Conservation (phyloP, 2,888 invertebrate species). For the Cordilura impudica region DNA sequence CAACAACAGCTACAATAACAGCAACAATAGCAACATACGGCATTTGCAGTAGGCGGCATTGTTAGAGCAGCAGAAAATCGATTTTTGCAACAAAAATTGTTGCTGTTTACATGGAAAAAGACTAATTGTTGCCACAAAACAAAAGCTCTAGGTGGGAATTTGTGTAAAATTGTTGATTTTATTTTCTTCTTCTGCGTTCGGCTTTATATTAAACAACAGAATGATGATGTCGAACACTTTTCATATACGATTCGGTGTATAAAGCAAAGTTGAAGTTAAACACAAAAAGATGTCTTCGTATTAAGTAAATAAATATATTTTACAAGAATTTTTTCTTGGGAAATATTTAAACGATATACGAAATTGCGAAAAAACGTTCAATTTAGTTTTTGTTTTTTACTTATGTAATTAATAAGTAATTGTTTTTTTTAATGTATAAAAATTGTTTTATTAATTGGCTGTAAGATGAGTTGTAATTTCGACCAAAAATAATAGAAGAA, state of each 20-base stretch:
- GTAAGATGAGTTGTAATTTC: too few relatives aligned
- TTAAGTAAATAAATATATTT: slow-evolving; percentile 57
- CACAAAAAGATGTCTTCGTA: not conserved
- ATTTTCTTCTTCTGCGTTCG: not conserved
- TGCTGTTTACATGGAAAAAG: slow-evolving; percentile 55
- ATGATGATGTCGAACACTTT: slow-evolving; percentile 46
- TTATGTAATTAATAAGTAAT: slow-evolving; percentile 1
- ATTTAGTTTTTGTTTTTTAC: slow-evolving; percentile 3
- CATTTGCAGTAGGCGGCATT: slow-evolving; percentile 60
- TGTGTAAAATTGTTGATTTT: slow-evolving; percentile 37
- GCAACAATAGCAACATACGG: too few relatives aligned
- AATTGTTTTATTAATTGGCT: too few relatives aligned
- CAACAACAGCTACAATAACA: too few relatives aligned
- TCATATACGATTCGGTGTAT: slow-evolving; percentile 29
- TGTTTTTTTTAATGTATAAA: slow-evolving; percentile 22
- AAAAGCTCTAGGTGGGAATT: slow-evolving; percentile 61
- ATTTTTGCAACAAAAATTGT: slow-evolving; percentile 27
- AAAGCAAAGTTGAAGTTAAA: slow-evolving; percentile 40
- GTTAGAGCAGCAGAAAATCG: slow-evolving; percentile 57
- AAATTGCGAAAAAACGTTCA: not conserved
- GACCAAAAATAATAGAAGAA: too few relatives aligned
- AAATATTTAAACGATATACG: slow-evolving; percentile 27
- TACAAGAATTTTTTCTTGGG: slow-evolving; percentile 49
- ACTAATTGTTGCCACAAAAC: slow-evolving; percentile 61
- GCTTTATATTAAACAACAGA: slow-evolving; percentile 1